Percentiles rank a stretch among this genome's conserved stretches.
These are phyloP conservation scores for Bimastos eiseni DNA, from an alignment of 2,888 invertebrate genomes.

Conservation along the genomic window DNA sequence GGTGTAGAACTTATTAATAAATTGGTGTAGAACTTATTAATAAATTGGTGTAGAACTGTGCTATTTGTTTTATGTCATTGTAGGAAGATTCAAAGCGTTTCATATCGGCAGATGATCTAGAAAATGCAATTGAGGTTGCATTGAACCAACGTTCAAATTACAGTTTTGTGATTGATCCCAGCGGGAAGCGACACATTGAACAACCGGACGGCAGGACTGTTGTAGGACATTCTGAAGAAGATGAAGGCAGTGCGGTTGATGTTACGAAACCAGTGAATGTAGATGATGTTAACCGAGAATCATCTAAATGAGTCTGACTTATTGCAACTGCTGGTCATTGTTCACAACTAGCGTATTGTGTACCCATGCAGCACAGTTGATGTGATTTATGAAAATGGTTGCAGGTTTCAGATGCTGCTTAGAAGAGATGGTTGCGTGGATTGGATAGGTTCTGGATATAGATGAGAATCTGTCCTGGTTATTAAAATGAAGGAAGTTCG, in stretches of 20 bases:
- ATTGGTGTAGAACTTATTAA: not conserved
- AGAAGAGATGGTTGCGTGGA: not conserved
- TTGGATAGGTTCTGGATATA: not conserved
- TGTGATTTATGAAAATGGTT: not conserved
- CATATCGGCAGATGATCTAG: conserved; percentile 24
- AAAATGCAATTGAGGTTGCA: conserved; percentile 23
- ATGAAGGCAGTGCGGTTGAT: not conserved
- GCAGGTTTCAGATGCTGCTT: not conserved
- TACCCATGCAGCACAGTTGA: not conserved
- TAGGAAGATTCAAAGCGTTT: conserved; percentile 24
- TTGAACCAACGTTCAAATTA: conserved; percentile 21
- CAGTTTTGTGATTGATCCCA: conserved; percentile 27
- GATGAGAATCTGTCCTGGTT: not conserved
- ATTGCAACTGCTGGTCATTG: not conserved
- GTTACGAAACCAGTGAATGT: not conserved
- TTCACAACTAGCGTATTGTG: not conserved
- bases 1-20: not conserved
- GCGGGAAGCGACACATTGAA: conserved; percentile 24
- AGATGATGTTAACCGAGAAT: not conserved
- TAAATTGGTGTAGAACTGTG: not conserved
- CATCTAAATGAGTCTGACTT: not conserved
- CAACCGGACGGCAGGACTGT: conserved; percentile 32
- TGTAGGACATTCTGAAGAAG: not conserved
- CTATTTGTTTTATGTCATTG: not conserved
- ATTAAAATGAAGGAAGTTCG: not conserved